These are phyloP conservation scores for Bathynomus jamesi DNA, from an alignment of 1,140 invertebrate species.

Conservation along the genomic window DNA sequence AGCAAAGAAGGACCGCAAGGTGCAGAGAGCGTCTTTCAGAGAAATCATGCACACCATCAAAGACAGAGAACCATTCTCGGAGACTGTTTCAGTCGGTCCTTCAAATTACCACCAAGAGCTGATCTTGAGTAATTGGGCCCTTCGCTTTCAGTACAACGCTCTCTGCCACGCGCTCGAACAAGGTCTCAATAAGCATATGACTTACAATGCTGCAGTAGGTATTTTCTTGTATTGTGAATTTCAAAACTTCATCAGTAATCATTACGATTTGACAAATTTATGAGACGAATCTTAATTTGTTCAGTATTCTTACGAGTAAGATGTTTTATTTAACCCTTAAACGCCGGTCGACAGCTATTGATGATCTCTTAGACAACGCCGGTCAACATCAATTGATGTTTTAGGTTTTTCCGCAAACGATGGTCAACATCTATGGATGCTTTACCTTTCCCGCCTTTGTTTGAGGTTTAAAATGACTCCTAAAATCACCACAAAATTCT, in stretches of 20 bases:
- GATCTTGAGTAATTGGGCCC: conserved; percentile 17
- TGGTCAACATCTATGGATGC: too few species aligned
- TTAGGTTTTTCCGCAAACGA: too few species aligned
- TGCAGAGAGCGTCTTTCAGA: conserved; percentile 84
- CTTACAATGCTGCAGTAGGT: conserved; percentile 23
- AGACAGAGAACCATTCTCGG: conserved; percentile 43
- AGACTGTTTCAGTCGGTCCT: conserved; percentile 21
- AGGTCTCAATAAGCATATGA: conserved; percentile 22
- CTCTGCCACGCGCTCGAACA: conserved; percentile 17
- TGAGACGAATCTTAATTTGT: too few species aligned
- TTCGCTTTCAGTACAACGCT: conserved; percentile 14
- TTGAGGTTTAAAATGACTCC: too few species aligned
- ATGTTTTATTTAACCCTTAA: too few species aligned
- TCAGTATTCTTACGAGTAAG: too few species aligned
- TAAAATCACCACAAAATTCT: neutral
- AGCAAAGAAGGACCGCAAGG: conserved; percentile 85
- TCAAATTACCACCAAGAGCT: conserved; percentile 23
- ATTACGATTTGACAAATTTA: neutral
- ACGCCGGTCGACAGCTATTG: neutral
- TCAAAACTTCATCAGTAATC: neutral
- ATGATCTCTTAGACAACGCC: neutral
- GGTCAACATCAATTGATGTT: neutral
- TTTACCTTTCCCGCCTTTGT: too few species aligned
- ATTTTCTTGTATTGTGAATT: neutral
- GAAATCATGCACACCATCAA: conserved; percentile 66